Conservation (phyloP, 2,888 invertebrate genomes). For the Monoplex corrugatus region DNA sequence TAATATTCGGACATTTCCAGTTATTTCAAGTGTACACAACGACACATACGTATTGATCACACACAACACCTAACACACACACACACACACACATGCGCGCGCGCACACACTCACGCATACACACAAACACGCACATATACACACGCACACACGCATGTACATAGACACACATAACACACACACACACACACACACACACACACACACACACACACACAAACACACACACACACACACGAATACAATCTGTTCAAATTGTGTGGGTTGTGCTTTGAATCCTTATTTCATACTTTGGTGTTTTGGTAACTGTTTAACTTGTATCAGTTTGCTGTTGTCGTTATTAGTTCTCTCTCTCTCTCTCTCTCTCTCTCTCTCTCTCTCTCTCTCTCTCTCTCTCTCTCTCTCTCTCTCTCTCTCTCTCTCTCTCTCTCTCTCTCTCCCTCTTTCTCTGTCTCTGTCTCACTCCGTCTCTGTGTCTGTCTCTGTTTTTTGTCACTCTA, state of each 20-base stretch:
- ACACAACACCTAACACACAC: too few species aligned
- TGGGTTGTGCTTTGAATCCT: not conserved
- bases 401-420: not conserved
- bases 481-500: too few species aligned
- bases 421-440: constrained; percentile 25
- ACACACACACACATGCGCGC: too few species aligned
- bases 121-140: not conserved
- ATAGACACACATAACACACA: not conserved
- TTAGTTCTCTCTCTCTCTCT: not conserved
- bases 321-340: not conserved
- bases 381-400: constrained; percentile 14
- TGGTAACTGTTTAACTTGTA: not conserved
- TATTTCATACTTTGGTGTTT: not conserved
- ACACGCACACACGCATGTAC: not conserved
- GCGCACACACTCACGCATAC: not conserved
- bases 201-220: constrained; percentile 10
- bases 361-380: not conserved
- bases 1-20: too few species aligned
- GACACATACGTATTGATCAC: too few species aligned
- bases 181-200: constrained; percentile 27
- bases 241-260: not conserved
- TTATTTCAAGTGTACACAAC: too few species aligned
- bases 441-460: constrained; percentile 20
- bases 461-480: constrained; percentile 10
- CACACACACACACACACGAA: not conserved